These are phyloP conservation scores for Calephelis nemesis DNA, from an alignment of 1,140 invertebrate genomes.

Conservation along the genomic window DNA sequence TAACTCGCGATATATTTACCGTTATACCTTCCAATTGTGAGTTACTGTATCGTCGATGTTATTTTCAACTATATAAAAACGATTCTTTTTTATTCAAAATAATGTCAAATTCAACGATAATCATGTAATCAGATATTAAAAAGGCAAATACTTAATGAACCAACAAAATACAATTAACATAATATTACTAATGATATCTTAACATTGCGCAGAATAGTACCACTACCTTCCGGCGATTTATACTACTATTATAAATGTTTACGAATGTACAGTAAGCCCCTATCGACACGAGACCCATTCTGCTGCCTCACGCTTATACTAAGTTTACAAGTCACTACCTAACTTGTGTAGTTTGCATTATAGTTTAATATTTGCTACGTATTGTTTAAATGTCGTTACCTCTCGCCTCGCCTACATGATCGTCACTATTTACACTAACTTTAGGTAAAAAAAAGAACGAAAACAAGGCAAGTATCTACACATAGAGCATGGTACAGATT, in stretches of 20 bases:
- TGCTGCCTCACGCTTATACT: background rate
- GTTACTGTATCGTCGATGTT: background rate
- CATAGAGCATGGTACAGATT: no score
- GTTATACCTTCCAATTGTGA: background rate
- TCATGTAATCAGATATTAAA: background rate
- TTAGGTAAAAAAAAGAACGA: no score
- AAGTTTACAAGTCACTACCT: no score
- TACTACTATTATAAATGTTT: background rate
- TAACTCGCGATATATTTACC: background rate
- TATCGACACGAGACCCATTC: background rate
- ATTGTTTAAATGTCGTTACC: no score
- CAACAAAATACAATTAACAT: slow-evolving; percentile 1
- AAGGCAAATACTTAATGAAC: slow-evolving; percentile 6
- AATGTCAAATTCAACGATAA: background rate
- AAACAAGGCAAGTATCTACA: no score
- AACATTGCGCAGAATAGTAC: background rate
- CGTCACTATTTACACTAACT: no score
- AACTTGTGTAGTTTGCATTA: no score
- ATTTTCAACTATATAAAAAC: background rate
- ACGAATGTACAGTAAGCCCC: background rate
- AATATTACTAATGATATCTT: background rate
- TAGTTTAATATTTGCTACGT: no score
- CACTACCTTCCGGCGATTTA: background rate
- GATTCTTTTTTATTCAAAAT: background rate
- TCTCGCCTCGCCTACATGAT: no score